These are phyloP conservation scores for Nemotelus nigrinus DNA, from an alignment of 2,888 invertebrate genomes.

Conservation along the genomic window DNA sequence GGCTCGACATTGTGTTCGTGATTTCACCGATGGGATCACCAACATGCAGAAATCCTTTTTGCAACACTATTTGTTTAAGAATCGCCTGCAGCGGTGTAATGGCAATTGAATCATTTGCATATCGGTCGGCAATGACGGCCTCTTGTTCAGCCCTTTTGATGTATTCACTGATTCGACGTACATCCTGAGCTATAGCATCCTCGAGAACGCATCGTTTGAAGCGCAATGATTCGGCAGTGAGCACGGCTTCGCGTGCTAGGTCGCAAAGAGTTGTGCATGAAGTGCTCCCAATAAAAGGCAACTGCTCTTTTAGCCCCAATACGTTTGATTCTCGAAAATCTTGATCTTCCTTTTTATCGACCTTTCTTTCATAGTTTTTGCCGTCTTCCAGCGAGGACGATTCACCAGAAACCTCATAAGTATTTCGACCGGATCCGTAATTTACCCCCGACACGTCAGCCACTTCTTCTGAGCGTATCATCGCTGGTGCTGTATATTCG, in stretches of 20 bases:
- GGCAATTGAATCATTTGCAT: conserved; percentile 45
- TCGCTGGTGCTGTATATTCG: not conserved
- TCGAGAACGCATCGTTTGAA: conserved; percentile 20
- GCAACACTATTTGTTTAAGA: conserved; percentile 57
- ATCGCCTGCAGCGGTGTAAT: conserved; percentile 58
- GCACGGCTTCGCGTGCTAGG: not conserved
- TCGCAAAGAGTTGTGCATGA: not conserved
- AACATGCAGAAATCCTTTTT: conserved; percentile 53
- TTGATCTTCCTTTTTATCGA: not conserved
- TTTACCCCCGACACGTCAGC: not conserved
- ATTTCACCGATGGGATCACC: conserved; percentile 32
- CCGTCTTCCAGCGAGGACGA: conserved; percentile 49
- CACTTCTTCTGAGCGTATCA: not conserved
- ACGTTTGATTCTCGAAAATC: not conserved
- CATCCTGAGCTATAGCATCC: conserved; percentile 62
- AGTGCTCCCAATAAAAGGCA: too few species aligned
- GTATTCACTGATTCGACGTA: conserved; percentile 62
- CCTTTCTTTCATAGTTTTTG: conserved; percentile 50
- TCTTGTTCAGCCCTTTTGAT: conserved; percentile 63
- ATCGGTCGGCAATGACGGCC: conserved; percentile 55
- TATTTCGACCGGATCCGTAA: conserved; percentile 9
- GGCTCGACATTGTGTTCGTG: not conserved
- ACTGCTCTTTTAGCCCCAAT: too few species aligned
- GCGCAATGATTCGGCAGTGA: not conserved
- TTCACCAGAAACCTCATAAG: conserved; percentile 46